Evolutionary conservation across 2,113 vertebrate genomes (phyloP).

Genomic region (Cheirogaleus medius): DNA sequence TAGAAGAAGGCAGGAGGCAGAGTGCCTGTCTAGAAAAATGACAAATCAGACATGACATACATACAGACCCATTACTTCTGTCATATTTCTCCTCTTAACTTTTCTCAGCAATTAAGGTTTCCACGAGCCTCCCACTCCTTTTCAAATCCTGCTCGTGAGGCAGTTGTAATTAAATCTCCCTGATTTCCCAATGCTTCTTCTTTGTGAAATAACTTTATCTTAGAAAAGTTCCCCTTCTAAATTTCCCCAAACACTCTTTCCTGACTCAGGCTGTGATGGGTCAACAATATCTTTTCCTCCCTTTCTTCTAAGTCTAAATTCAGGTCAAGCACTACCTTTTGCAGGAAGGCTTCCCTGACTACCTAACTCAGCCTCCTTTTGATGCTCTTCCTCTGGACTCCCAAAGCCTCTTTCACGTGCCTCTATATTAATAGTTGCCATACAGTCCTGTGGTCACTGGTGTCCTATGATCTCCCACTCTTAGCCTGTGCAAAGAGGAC

Average conservation of each 20-base stretch:
- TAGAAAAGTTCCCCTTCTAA: conserved; percentile 50
- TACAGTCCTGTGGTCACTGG: neutral
- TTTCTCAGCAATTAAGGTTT: conserved; percentile 77
- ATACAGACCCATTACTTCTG: conserved; percentile 67
- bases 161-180: conserved; percentile 73
- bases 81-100: conserved; percentile 75
- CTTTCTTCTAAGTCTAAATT: neutral
- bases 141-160: conserved; percentile 67
- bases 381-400: neutral
- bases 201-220: conserved; percentile 49
- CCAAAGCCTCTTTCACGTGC: neutral
- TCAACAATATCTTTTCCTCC: neutral
- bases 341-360: neutral
- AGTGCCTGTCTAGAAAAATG: conserved; percentile 71
- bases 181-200: conserved; percentile 23
- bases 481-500: neutral
- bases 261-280: neutral
- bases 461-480: neutral
- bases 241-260: conserved; percentile 9
- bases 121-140: conserved; percentile 76
- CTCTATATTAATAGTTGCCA: too few species aligned
- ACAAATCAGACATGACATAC: conserved; percentile 74
- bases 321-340: neutral
- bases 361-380: neutral
- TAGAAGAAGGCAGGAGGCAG: conserved; percentile 68